These are phyloP conservation scores for Amia ocellicauda DNA, from an alignment of 2,113 vertebrate genomes.

Conservation along the genomic window DNA sequence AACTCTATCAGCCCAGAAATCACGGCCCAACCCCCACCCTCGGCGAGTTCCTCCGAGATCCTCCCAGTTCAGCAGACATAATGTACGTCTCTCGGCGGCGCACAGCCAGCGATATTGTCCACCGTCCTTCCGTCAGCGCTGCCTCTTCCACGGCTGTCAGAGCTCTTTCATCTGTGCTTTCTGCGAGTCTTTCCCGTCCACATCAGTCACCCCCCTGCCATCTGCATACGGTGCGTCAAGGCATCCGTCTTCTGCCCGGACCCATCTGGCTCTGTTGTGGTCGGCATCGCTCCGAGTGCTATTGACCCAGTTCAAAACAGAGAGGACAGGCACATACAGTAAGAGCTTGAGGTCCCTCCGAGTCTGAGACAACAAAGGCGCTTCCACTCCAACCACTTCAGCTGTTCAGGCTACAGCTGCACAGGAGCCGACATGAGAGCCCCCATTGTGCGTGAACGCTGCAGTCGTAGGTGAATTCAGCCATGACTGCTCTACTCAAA, in stretches of 20 bases:
- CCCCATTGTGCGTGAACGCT: background rate
- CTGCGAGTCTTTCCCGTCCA: background rate
- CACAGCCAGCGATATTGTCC: background rate
- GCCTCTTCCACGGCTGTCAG: background rate
- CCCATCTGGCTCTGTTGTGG: background rate
- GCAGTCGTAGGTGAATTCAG: too few species aligned
- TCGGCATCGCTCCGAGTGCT: background rate
- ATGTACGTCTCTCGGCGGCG: background rate
- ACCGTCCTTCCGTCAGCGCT: background rate
- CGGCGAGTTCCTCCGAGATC: background rate
- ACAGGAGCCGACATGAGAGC: background rate
- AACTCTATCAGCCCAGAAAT: constrained; percentile 11
- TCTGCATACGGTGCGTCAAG: background rate
- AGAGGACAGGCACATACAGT: too few species aligned
- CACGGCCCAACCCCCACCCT: background rate
- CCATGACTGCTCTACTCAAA: too few species aligned
- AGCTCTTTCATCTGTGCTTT: background rate
- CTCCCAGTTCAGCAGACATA: background rate
- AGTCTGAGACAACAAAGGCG: background rate
- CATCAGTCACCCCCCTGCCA: background rate
- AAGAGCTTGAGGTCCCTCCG: too few species aligned
- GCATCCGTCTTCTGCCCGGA: background rate
- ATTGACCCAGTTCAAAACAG: background rate
- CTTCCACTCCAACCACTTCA: background rate
- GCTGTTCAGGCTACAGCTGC: background rate